Evolutionary conservation across 2,797 vertebrate genomes (phyloP), one percentile per base, ranked within the genome.

Genomic region (Micropoecilia bifurca): DNA sequence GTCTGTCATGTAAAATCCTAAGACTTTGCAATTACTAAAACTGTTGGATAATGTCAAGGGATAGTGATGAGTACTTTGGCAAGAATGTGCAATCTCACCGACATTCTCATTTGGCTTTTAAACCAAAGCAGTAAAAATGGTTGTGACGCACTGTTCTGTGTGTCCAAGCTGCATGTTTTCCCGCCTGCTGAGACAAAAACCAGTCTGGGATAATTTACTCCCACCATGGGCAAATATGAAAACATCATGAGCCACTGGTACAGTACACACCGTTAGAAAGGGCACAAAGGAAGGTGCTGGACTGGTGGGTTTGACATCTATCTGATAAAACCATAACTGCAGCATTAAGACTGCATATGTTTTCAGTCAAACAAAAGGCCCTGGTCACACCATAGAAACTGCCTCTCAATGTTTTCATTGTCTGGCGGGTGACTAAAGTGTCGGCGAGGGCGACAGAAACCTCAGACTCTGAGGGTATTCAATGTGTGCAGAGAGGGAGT

Each of bases 151-250:
- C 86, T 91, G 89, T 84, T 90, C 85, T 87, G 86, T 3, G 4
- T 48, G 71, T 85, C 79, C 22, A 53, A 82, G 85, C 87, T 59
- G 66, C 18, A 68, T 85, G 59, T 91, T 87, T 90, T 91, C n/a
- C 14, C 10, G 50, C 87, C 82, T 80, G 73, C 74, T 28, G 82
- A 83, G 87, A 92, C 89, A 77, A 83, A 81, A 91, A 91, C 84
- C 83, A 83, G 86, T 76, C 83, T 86, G 83, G 87, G 90, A 85
- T 90, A 90, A 89, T 92, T 73, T 57, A 88, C 90, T 94, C 94
- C 97, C 97, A 92, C 97, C 97, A 96, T 97, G 94, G 95, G 97
- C 97, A 97, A 97, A 98, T 94, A 98, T 88, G 95, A 96, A 97
- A 97, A 98, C 96, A 97, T 87, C 90, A 88, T 84, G 93, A 93